Evolutionary conservation across 1,140 invertebrate species (phyloP).

Genomic region (Achroia grisella): DNA sequence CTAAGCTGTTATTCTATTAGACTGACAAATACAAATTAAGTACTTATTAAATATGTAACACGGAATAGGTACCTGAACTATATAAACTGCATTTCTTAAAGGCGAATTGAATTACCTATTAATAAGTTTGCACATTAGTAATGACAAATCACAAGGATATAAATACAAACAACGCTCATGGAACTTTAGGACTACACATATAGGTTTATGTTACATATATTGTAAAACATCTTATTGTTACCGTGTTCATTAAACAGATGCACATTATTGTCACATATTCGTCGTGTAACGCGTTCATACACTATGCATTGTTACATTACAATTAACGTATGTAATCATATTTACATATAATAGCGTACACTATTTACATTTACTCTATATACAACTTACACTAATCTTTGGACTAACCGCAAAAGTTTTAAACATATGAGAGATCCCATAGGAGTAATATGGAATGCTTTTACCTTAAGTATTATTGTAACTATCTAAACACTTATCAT

Average conservation of each 20-base stretch:
- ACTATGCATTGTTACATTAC: conserved; percentile 7
- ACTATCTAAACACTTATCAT: conserved; percentile 51
- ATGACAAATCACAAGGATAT: no score
- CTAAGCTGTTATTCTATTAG: no score
- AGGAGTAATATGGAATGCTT: conserved; percentile 68
- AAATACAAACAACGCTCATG: no score
- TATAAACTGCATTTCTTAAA: no score
- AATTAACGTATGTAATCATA: conserved; percentile 32
- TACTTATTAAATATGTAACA: no score
- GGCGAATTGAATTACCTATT: no score
- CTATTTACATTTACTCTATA: conserved; percentile 46
- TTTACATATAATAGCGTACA: conserved; percentile 50
- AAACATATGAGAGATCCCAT: conserved; percentile 69
- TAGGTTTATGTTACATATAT: no score
- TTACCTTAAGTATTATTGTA: conserved; percentile 56
- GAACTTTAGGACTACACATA: no score
- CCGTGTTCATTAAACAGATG: conserved; percentile 36
- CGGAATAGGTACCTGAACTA: no score
- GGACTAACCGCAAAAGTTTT: conserved; percentile 54
- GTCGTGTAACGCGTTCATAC: conserved; percentile 17
- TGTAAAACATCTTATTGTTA: neutral
- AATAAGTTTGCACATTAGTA: no score
- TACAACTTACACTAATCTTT: conserved; percentile 47
- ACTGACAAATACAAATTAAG: no score
- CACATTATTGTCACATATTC: conserved; percentile 60